Evolutionary conservation across 2,888 invertebrate species (phyloP), one percentile per base, ranked within the genome.

Genomic region (Cephus nigrinus): DNA sequence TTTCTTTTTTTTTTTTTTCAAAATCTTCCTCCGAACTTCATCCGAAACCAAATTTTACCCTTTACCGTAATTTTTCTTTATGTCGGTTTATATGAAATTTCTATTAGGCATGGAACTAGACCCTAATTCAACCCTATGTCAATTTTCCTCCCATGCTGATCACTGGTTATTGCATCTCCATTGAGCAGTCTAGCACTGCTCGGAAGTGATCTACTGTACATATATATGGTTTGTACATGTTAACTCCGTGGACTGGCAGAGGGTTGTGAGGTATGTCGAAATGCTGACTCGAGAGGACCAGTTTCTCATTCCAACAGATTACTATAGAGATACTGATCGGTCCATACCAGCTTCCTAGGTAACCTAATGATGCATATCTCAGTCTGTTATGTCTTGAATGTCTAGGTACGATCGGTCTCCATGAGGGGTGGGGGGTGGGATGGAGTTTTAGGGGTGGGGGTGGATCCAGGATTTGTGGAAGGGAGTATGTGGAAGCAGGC

Each of bases 381-480:
- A 84, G 86, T 86, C 87, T 86, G 90, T 90, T 88, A 89, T 89
- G 88, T 88, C 88, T 88, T 87, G 90, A 88, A 89, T 90, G 90
- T 90, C 89, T 86, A 84, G 86, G 80, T 85, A 81, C 83, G 83
- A 80, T 75, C 82, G 85, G 79, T 75, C 79, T 69, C 23, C 69
- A 69, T 32, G 69, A 3, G 11, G 32, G 69, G 69, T 30, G 35
- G 30, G 4, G 69, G 3, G 30, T 69, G 69, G 32, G 40, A 69
- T 32, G 69, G 31, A 15, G 69, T 69, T 30, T 69, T 15, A 40
- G 80, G n/a, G 75, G 74, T 68, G 77, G 75, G 69, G 35, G 79
- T 68, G 75, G 34, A 40, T n/a, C 73, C 1, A 15, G 40, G 40
- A 40, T 40, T 40, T 40, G 40, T 40, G 40, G 40, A 81, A 80